phyloP scores from a whole-genome alignment of 2,888 invertebrate species.

The Petrolisthes manimaculis region DNA sequence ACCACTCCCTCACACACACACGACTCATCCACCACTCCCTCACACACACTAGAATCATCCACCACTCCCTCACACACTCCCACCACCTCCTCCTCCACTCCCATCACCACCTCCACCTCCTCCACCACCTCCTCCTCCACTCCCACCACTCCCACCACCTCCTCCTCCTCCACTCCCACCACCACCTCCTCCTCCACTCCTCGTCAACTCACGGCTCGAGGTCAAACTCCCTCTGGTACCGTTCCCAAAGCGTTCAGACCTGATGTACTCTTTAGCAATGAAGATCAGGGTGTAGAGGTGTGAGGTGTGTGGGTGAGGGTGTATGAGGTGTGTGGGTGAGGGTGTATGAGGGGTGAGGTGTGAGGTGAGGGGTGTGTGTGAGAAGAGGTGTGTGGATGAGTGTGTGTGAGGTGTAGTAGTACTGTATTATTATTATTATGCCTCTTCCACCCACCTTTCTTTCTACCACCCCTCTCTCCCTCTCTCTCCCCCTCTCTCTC shows the following conservation, averaged over 20 bases:
- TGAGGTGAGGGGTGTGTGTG: background rate
- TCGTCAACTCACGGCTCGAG: constrained; percentile 47
- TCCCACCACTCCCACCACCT: background rate
- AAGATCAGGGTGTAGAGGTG: constrained; percentile 65
- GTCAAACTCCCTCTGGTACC: constrained; percentile 48
- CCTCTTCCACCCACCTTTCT: no score
- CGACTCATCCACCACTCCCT: no score
- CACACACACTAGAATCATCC: no score
- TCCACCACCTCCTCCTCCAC: constrained; percentile 16
- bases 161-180: constrained; percentile 3
- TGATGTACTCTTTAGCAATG: constrained; percentile 61
- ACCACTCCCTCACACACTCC: background rate
- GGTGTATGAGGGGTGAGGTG: background rate
- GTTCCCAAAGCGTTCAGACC: constrained; percentile 57
- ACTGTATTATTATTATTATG: no score
- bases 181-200: constrained; percentile 16
- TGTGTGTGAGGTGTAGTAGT: background rate
- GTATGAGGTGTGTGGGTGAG: background rate
- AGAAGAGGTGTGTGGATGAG: background rate
- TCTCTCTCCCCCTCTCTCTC: no score
- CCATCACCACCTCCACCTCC: constrained; percentile 15
- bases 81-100: constrained; percentile 7
- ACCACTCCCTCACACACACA: no score
- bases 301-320: constrained; percentile 27
- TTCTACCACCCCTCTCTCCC: no score